phyloP scores from a whole-genome alignment of 92 coral and sea anemone species.

The Bergia sp. region DNA sequence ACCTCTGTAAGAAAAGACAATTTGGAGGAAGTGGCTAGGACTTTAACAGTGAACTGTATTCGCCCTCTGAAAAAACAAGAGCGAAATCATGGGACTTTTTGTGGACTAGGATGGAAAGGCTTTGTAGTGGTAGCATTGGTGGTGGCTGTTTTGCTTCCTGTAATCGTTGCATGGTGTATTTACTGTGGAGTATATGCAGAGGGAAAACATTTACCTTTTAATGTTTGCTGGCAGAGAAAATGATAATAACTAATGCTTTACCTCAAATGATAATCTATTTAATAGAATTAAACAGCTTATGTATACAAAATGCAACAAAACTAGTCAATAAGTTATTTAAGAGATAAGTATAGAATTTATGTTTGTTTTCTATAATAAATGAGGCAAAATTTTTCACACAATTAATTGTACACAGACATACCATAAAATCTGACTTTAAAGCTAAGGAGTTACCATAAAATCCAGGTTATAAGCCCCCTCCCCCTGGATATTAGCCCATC shows the following conservation, averaged over 20 bases:
- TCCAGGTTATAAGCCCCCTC: too few species aligned
- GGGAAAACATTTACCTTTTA: neutral
- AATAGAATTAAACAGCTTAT: neutral
- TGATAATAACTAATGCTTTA: neutral
- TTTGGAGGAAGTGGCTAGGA: slow-evolving; percentile 85
- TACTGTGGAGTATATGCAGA: slow-evolving; percentile 24
- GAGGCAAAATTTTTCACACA: too few species aligned
- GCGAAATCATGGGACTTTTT: slow-evolving; percentile 79
- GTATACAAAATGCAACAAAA: neutral
- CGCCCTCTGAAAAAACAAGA: slow-evolving; percentile 85
- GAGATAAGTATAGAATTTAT: neutral
- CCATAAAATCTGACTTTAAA: too few species aligned
- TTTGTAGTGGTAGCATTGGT: slow-evolving; percentile 66
- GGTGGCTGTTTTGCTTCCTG: slow-evolving; percentile 78
- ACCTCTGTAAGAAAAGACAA: slow-evolving; percentile 74
- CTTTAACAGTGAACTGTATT: slow-evolving; percentile 90
- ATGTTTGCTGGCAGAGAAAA: slow-evolving; percentile 16
- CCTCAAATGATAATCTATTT: neutral
- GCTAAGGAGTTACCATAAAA: too few species aligned
- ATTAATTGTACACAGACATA: too few species aligned
- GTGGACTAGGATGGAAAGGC: slow-evolving; percentile 96
- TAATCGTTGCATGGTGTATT: slow-evolving; percentile 57
- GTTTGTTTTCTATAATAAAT: neutral
- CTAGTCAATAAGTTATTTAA: too few species aligned
- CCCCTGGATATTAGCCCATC: too few species aligned